phyloP scores from a whole-genome alignment of 2,113 vertebrate species.

The Festucalex cinctus region DNA sequence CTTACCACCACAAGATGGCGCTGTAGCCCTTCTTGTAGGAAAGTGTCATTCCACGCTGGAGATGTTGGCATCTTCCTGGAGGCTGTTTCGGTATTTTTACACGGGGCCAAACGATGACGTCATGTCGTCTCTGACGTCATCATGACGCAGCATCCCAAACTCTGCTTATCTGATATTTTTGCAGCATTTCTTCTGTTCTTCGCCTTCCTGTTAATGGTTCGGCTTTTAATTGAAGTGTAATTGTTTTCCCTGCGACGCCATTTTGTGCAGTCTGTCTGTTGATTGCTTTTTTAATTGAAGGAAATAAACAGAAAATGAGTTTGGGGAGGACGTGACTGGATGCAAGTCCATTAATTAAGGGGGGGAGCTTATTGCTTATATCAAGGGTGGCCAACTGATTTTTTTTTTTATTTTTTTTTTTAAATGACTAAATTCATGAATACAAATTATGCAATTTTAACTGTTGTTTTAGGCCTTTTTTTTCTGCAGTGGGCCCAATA shows the following conservation, averaged over 20 bases:
- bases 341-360: not conserved
- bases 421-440: not conserved
- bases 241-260: constrained; percentile 6
- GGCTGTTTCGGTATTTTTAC: not conserved
- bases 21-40: not conserved
- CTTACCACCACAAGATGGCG: not conserved
- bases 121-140: not conserved
- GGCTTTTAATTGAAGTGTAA: constrained; percentile 5
- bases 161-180: not conserved
- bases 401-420: not conserved
- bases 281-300: constrained; percentile 31
- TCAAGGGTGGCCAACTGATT: not conserved
- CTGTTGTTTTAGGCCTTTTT: not conserved
- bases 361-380: not conserved
- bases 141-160: not conserved
- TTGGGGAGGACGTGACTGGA: constrained; percentile 27
- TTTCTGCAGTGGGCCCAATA: not conserved
- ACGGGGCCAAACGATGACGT: not conserved
- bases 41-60: not conserved
- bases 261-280: constrained; percentile 5
- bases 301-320: constrained; percentile 28
- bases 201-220: not conserved
- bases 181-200: not conserved
- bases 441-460: not conserved
- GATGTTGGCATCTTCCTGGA: not conserved